Evolutionary conservation across 2,113 vertebrate species (phyloP), one percentile per base, ranked within the genome.

Genomic region (Poeciliopsis turrubarensis): DNA sequence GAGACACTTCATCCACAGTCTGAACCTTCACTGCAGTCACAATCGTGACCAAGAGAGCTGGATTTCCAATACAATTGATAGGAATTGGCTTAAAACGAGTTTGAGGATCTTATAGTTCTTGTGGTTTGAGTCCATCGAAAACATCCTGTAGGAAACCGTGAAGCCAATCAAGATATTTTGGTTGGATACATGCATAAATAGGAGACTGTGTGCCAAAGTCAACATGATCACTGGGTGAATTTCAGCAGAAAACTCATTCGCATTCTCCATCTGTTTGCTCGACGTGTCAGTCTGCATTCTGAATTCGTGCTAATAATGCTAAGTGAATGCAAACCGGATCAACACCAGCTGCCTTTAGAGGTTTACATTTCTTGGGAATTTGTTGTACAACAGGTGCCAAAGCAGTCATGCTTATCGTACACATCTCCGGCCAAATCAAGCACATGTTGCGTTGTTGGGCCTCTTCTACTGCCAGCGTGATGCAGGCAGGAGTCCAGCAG

Each of bases 401-500:
- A 70, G 65, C 14, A 61, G 39, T 29, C 1, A 0, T 26, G 15
- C 31, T 8, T 19, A 62, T 39, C 0, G 0, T 51, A 17, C 13
- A 26, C 12, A 1, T 32, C 9, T 7, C 30, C 26, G 32, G 72
- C 75, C 69, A 71, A 79, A 57, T 19, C 34, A 62, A 75, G 39
- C 70, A 65, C 44, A 9, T 32, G 22, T 13, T 65, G 34, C 37
- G 39, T 2, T 5, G 31, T 62, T 47, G 19, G 30, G 22, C n/a
- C 30, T 29, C 64, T 31, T 65, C 17, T 60, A 10, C 26, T 67
- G 61, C 63, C 9, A 60, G 19, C 44, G 10, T 39, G 22, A n/a
- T 13, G n/a, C 11, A 70, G 41, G 62, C 29, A 37, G 31, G 22
- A 4, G 61, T 25, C 25, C 6, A 68, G 19, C 57, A 27, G 41